These are phyloP conservation scores for Barbus barbus DNA, from an alignment of 2,113 vertebrate genomes.

Conservation along the genomic window DNA sequence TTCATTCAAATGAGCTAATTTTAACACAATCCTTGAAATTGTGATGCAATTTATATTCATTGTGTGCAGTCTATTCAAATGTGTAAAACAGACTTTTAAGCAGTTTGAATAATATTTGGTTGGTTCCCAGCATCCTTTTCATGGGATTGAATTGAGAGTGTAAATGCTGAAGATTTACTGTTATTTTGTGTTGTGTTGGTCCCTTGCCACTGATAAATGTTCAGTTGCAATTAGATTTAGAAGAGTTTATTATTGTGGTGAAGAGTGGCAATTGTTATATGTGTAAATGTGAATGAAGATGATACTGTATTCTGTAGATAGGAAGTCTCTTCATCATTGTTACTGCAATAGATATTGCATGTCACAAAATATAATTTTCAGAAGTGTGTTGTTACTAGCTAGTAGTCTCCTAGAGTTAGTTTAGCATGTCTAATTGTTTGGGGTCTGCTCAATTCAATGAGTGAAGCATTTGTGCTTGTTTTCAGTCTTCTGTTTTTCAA, in stretches of 20 bases:
- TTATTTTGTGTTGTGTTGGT: too few species aligned
- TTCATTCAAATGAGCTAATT: neutral
- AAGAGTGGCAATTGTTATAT: too few species aligned
- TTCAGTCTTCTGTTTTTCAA: slow-evolving; percentile 16
- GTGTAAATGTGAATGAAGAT: neutral
- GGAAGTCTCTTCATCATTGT: neutral
- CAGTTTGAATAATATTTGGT: neutral
- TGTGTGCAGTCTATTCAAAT: neutral
- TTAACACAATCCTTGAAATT: neutral
- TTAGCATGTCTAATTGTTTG: neutral
- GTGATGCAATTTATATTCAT: neutral
- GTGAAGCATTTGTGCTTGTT: neutral
- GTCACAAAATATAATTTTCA: neutral
- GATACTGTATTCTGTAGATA: neutral
- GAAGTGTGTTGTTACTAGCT: neutral
- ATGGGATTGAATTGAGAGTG: neutral
- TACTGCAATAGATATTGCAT: neutral
- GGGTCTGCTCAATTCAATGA: neutral
- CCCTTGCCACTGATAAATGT: too few species aligned
- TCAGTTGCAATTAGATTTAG: neutral
- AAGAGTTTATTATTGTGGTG: too few species aligned
- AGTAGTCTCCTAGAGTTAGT: neutral
- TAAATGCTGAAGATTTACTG: neutral
- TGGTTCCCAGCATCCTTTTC: neutral
- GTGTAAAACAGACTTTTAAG: neutral